These are phyloP conservation scores for Cyanistes caeruleus DNA, from an alignment of 2,113 vertebrate species.

Conservation along the genomic window DNA sequence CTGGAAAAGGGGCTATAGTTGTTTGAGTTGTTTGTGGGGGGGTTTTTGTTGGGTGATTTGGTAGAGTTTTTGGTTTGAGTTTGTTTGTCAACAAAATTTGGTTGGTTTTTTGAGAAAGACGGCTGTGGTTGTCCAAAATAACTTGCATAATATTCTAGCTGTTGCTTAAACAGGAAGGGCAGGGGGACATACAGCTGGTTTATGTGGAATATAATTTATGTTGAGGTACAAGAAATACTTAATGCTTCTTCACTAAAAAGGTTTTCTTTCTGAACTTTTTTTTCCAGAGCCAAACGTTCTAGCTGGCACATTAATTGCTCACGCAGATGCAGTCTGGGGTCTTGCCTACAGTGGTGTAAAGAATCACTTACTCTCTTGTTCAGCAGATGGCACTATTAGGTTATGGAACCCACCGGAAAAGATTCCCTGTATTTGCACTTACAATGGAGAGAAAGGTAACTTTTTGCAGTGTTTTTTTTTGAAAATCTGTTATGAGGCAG, in stretches of 20 bases:
- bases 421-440: constrained; percentile 91
- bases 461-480: background rate
- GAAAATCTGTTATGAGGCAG: background rate
- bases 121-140: background rate
- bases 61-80: background rate
- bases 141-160: background rate
- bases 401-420: constrained; percentile 95
- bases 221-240: background rate
- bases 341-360: constrained; percentile 94
- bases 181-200: background rate
- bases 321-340: constrained; percentile 95
- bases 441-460: constrained; percentile 87
- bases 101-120: background rate
- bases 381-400: constrained; percentile 94
- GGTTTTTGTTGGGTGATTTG: background rate
- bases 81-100: background rate
- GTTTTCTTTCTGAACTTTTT: background rate
- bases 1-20: background rate
- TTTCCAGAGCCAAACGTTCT: constrained; percentile 90
- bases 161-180: background rate
- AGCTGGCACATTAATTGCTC: constrained; percentile 89
- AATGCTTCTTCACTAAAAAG: background rate
- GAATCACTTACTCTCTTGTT: constrained; percentile 95
- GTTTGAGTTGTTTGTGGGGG: background rate
- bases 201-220: background rate